phyloP scores from a whole-genome alignment of 2,797 vertebrate genomes.

The Arremon aurantiirostris region DNA sequence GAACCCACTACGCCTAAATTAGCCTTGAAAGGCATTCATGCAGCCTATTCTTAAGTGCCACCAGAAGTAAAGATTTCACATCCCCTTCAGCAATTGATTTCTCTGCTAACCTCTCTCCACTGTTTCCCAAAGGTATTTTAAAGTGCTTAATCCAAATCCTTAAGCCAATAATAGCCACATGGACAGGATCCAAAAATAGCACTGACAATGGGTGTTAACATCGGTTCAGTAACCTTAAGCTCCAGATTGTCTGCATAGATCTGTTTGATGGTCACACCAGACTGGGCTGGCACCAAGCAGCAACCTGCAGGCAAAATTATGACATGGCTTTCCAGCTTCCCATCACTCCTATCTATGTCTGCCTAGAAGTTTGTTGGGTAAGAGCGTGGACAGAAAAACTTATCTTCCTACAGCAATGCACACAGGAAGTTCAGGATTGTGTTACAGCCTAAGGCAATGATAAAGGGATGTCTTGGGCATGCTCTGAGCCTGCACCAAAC shows the following conservation, averaged over 20 bases:
- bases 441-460: background rate
- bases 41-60: background rate
- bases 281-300: background rate
- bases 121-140: slow-evolving; percentile 4
- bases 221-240: background rate
- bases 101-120: background rate
- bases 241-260: background rate
- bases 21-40: background rate
- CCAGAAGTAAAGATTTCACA: background rate
- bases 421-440: background rate
- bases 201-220: background rate
- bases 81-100: background rate
- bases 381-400: background rate
- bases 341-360: background rate
- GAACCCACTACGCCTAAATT: background rate
- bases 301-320: background rate
- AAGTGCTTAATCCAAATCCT: slow-evolving; percentile 20
- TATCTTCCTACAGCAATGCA: background rate
- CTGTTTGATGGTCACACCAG: background rate
- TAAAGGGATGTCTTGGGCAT: background rate
- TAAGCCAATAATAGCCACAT: slow-evolving; percentile 17
- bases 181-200: background rate
- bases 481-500: background rate
- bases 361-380: background rate
- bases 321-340: background rate